Evolutionary conservation across 1,140 invertebrate genomes (phyloP).

Genomic region (Drosophila ogumai): DNA sequence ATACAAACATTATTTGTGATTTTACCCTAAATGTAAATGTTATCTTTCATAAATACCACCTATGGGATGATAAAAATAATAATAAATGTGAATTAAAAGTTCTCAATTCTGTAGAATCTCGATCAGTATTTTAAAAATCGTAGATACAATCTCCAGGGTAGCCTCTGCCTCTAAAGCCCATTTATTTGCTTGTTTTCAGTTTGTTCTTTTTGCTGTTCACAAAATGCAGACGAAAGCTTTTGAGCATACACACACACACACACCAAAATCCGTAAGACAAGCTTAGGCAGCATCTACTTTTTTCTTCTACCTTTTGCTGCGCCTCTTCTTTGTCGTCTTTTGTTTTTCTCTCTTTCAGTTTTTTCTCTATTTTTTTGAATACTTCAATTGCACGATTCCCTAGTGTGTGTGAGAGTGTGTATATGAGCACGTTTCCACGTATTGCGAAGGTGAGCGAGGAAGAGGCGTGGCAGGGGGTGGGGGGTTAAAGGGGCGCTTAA

Average conservation of each 20-base stretch:
- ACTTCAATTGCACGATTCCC: constrained; percentile 37
- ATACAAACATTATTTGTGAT: too few species aligned
- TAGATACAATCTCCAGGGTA: constrained; percentile 3
- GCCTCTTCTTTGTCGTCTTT: constrained; percentile 12
- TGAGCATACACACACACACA: neutral
- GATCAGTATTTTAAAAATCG: too few species aligned
- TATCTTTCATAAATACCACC: too few species aligned
- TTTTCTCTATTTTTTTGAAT: constrained; percentile 30
- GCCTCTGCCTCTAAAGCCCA: neutral
- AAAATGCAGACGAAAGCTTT: constrained; percentile 36
- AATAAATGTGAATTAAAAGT: too few species aligned
- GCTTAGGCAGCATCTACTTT: constrained; percentile 41
- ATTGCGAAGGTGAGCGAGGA: constrained; percentile 24
- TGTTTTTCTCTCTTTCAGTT: constrained; percentile 12
- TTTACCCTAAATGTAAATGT: too few species aligned
- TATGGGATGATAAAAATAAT: too few species aligned
- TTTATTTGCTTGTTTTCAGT: constrained; percentile 6
- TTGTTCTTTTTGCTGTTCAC: constrained; percentile 31
- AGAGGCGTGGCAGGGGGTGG: constrained; percentile 28
- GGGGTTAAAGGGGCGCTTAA: constrained; percentile 8
- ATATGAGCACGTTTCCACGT: constrained; percentile 47
- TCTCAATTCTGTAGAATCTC: too few species aligned
- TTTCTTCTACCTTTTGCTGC: constrained; percentile 2
- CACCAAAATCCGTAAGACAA: constrained; percentile 30
- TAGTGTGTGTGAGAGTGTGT: constrained; percentile 12